phyloP scores from a whole-genome alignment of 2,113 vertebrate genomes.

The Esox niger region DNA sequence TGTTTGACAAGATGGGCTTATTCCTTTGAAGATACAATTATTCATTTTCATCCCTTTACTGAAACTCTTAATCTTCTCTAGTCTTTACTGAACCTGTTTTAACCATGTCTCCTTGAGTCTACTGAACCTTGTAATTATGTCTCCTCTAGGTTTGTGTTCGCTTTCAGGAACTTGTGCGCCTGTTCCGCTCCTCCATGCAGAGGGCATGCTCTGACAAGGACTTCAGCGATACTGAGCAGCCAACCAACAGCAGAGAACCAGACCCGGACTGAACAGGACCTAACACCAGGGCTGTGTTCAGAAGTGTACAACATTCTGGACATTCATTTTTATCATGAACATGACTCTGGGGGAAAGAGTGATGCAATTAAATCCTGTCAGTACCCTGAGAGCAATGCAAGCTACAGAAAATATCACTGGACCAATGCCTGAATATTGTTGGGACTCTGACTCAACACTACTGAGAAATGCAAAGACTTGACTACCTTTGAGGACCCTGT shows the following conservation, averaged over 20 bases:
- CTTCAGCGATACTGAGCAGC: conserved; percentile 59
- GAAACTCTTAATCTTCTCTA: too few relatives aligned
- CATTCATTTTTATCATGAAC: too few relatives aligned
- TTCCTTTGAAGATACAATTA: not conserved
- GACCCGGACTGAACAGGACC: conserved; percentile 60
- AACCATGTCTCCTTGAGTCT: too few relatives aligned
- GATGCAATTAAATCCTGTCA: not conserved
- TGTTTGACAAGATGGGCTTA: not conserved
- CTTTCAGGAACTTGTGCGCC: conserved; percentile 82
- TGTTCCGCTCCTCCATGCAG: conserved; percentile 79
- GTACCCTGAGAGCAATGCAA: too few relatives aligned
- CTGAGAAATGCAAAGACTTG: too few relatives aligned
- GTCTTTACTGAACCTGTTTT: too few relatives aligned
- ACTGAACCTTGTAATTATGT: not conserved
- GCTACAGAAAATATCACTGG: too few relatives aligned
- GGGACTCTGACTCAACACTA: too few relatives aligned
- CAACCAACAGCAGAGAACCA: conserved; percentile 67
- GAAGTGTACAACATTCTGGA: too few relatives aligned
- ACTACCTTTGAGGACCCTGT: too few relatives aligned
- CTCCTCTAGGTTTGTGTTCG: conserved; percentile 79
- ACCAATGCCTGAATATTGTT: too few relatives aligned
- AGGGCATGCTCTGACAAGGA: conserved; percentile 71
- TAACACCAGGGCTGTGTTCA: not conserved
- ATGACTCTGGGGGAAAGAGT: too few relatives aligned
- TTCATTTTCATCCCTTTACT: not conserved